phyloP scores from a whole-genome alignment of 2,113 vertebrate species.

The Ochotona curzoniae region DNA sequence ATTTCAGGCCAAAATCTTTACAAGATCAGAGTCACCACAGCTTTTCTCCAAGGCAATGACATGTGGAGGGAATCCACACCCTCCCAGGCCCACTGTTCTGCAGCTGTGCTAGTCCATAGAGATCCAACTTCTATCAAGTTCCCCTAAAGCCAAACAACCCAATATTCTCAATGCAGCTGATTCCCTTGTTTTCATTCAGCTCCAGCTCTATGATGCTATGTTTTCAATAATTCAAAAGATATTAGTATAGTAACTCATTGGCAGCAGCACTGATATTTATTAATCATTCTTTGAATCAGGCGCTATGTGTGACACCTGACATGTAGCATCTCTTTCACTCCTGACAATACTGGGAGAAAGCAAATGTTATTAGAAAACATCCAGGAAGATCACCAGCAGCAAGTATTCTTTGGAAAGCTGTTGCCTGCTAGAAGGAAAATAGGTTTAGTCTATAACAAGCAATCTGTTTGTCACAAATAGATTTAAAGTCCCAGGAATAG shows the following conservation, averaged over 20 bases:
- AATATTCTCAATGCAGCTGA: conserved; percentile 34
- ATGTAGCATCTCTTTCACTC: conserved; percentile 15
- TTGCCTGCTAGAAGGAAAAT: conserved; percentile 59
- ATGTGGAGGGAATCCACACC: background rate
- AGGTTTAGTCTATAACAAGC: background rate
- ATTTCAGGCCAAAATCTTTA: background rate
- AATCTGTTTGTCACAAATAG: conserved; percentile 52
- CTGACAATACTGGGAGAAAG: conserved; percentile 14
- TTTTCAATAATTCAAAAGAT: conserved; percentile 65
- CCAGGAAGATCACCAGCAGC: background rate
- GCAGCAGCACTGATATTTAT: conserved; percentile 31
- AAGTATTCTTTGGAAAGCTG: conserved; percentile 18
- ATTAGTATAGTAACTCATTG: conserved; percentile 40
- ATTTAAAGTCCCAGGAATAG: conserved; percentile 41
- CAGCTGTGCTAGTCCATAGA: conserved; percentile 21
- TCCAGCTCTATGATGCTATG: conserved; percentile 37
- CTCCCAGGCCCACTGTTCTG: background rate
- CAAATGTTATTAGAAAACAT: conserved; percentile 14
- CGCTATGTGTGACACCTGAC: background rate
- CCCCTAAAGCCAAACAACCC: conserved; percentile 14
- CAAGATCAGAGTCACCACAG: background rate
- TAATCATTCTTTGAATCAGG: conserved; percentile 17
- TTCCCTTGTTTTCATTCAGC: conserved; percentile 56
- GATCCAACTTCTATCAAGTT: conserved; percentile 30
- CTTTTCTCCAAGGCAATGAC: background rate